Base-by-base conservation (phyloP, 2,113 vertebrate species). In the Solea solea region DNA sequence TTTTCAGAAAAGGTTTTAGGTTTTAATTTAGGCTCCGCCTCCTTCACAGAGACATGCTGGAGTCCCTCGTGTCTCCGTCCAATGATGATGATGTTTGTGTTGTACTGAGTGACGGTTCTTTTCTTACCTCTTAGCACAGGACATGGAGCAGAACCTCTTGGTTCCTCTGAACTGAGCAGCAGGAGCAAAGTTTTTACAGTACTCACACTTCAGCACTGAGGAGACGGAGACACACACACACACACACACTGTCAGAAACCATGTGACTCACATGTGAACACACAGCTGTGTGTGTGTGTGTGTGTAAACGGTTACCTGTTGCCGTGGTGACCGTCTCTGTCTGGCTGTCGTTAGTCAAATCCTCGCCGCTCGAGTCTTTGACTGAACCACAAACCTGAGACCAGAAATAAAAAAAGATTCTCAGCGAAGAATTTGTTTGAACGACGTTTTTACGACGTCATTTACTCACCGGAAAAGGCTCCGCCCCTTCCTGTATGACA, bases 401-500 rank as follows among this genome's bases (percentile, higher is more conserved):
- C 70, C 0, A 56, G 0, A 27, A 11, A 28, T 6, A 0, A 1
- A 44, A 5, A 27, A 9, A 45, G 9, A 1, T 1, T 56, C 3
- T 3, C 0, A 6, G 34, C 1, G 41, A 15, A 25, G 10, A 7
- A 8, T 12, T 21, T 21, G 21, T 21, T 21, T 21, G 21, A 21
- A 21, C 21, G 21, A 21, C 21, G 21, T 21, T 21, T 21, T 21
- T 21, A 21, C 21, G 0, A 27, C 1, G 6, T 52, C 27, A 42
- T 9, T 15, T n/a, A 89, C 96, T 93, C 91, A 99, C 97, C 42
- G 98, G 98, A 88, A 99, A 99, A 12, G 98, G 98, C 75, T 98
- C 97, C 3, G 96, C 96, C 89, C 98, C 98, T 76, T 99, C 98
- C 90, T 98, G 97, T 89, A 99, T 98, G 62, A 99, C 97, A 25